Conservation (phyloP, 2,888 invertebrate genomes). For the Drosophila dives region DNA sequence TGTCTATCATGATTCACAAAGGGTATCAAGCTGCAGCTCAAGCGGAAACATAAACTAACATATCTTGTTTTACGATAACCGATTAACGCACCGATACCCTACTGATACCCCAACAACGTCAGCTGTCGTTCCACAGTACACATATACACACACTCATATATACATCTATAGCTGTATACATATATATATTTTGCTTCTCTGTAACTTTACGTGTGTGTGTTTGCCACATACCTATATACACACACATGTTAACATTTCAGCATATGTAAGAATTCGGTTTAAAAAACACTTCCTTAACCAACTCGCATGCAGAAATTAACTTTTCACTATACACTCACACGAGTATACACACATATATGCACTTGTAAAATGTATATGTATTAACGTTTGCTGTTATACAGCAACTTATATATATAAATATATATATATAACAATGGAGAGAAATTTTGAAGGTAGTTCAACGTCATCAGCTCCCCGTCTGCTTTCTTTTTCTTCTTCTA, state of each 20-base stretch:
- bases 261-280: conserved; percentile 38
- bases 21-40: background rate
- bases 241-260: conserved; percentile 21
- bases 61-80: conserved; percentile 51
- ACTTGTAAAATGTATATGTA: background rate
- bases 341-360: background rate
- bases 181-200: conserved; percentile 22
- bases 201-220: conserved; percentile 28
- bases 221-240: conserved; percentile 56
- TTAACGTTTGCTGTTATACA: conserved; percentile 13
- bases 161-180: conserved; percentile 15
- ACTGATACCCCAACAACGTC: conserved; percentile 54
- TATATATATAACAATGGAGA: conserved; percentile 39
- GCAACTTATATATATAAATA: conserved; percentile 10
- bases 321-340: conserved; percentile 7
- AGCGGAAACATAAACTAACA: background rate
- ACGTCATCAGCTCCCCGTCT: conserved; percentile 68
- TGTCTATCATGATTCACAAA: background rate
- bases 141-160: conserved; percentile 8
- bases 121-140: conserved; percentile 42
- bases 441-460: conserved; percentile 63
- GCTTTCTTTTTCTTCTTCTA: conserved; percentile 66
- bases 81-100: conserved; percentile 45
- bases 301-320: conserved; percentile 8
- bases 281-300: conserved; percentile 25